These are phyloP conservation scores for Trichonephila inaurata DNA, from an alignment of 1,140 invertebrate species.

Conservation along the genomic window DNA sequence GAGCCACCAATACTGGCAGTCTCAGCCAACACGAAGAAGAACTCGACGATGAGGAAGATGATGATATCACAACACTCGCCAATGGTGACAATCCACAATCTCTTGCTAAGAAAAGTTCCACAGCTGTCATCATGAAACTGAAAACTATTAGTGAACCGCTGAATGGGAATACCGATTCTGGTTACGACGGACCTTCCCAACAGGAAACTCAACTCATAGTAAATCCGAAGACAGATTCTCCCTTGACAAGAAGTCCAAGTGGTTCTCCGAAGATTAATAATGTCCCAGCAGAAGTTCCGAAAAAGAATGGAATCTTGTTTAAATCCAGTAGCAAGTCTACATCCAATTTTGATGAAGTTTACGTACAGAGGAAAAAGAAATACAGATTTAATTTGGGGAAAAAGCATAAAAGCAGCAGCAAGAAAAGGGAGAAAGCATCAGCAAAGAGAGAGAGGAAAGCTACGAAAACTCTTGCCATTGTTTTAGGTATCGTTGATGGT, in stretches of 20 bases:
- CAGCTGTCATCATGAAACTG: slow-evolving; percentile 47
- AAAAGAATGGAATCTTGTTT: slow-evolving; percentile 39
- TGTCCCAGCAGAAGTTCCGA: neutral
- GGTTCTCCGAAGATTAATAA: slow-evolving; percentile 6
- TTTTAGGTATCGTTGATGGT: slow-evolving; percentile 88
- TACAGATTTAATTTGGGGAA: slow-evolving; percentile 78
- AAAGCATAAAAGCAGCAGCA: slow-evolving; percentile 90
- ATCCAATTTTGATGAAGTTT: neutral
- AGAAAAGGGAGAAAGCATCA: slow-evolving; percentile 96
- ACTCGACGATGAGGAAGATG: slow-evolving; percentile 71
- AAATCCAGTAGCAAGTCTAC: neutral
- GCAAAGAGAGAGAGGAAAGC: slow-evolving; percentile 98
- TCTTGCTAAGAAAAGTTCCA: slow-evolving; percentile 29
- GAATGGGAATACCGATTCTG: slow-evolving; percentile 77
- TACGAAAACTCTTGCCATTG: slow-evolving; percentile 99
- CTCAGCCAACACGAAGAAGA: slow-evolving; percentile 65
- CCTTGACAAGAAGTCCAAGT: neutral
- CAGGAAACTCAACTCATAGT: slow-evolving; percentile 32
- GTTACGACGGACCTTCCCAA: slow-evolving; percentile 68
- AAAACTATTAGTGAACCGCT: slow-evolving; percentile 78
- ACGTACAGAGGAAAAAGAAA: slow-evolving; percentile 76
- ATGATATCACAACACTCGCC: neutral
- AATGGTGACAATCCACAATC: slow-evolving; percentile 13
- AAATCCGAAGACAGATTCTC: neutral
- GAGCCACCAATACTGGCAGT: slow-evolving; percentile 68